These are phyloP conservation scores for Ophraella communa DNA, from an alignment of 2,888 invertebrate species.

Conservation along the genomic window DNA sequence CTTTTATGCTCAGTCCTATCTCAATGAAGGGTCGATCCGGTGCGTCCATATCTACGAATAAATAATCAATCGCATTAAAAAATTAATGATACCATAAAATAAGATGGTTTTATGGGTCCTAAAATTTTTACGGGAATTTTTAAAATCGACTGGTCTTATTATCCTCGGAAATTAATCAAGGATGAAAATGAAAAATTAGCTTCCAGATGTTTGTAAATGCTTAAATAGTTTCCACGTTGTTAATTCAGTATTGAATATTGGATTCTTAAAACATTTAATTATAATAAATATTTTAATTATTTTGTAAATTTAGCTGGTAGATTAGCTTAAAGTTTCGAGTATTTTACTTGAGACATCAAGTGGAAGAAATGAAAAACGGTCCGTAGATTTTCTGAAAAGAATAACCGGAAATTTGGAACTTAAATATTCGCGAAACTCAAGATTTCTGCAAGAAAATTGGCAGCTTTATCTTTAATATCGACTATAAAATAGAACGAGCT, in stretches of 20 bases:
- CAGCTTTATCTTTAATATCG: not conserved
- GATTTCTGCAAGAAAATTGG: not conserved
- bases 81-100: not conserved
- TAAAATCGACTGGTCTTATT: too few species aligned
- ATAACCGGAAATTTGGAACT: not conserved
- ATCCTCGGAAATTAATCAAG: too few species aligned
- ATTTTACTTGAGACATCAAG: not conserved
- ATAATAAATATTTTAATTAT: too few species aligned
- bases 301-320: not conserved
- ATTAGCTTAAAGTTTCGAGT: not conserved
- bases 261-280: too few species aligned
- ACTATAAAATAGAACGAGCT: not conserved
- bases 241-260: too few species aligned
- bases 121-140: too few species aligned
- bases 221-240: too few species aligned
- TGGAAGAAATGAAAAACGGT: not conserved
- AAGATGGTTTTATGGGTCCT: not conserved
- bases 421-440: not conserved
- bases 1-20: slow-evolving; percentile 6
- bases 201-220: too few species aligned
- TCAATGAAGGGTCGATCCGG: not conserved
- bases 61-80: not conserved
- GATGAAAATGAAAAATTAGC: too few species aligned
- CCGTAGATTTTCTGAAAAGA: not conserved
- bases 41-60: not conserved